A percentile compares a stretch with the other conserved stretches of the same genome.
phyloP scores from a whole-genome alignment of 2,888 invertebrate species.

The Minunthozetes semirufus region DNA sequence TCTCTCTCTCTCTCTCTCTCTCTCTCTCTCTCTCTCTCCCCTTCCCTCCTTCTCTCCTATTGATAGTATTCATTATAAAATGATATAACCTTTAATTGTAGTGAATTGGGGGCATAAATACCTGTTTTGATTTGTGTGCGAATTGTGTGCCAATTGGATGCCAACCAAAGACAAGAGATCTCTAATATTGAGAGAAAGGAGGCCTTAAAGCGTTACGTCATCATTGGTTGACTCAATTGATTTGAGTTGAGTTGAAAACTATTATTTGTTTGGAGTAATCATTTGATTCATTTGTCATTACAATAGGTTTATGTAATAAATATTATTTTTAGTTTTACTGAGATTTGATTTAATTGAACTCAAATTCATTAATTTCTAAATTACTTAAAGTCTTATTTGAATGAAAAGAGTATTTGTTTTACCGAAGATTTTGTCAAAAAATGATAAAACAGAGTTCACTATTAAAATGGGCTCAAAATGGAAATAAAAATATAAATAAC shows the following conservation, averaged over 20 bases:
- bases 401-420: background rate
- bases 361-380: background rate
- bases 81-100: too few relatives aligned
- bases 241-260: background rate
- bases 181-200: background rate
- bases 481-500: slow-evolving; percentile 47
- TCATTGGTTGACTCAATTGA: background rate
- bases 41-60: too few relatives aligned
- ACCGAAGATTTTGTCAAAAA: slow-evolving; percentile 4
- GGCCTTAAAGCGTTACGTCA: background rate
- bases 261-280: background rate
- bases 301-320: background rate
- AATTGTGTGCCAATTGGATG: too few relatives aligned
- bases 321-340: background rate
- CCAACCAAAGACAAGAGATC: background rate
- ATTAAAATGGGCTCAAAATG: slow-evolving; percentile 56
- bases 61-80: too few relatives aligned
- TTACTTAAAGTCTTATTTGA: background rate
- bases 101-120: too few relatives aligned
- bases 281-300: background rate
- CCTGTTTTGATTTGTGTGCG: too few relatives aligned
- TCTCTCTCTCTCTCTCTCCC: too few relatives aligned
- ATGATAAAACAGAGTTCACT: slow-evolving; percentile 56
- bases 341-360: background rate
- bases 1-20: too few relatives aligned